phyloP scores from a whole-genome alignment of 2,888 invertebrate species.

The Baccha elongata region DNA sequence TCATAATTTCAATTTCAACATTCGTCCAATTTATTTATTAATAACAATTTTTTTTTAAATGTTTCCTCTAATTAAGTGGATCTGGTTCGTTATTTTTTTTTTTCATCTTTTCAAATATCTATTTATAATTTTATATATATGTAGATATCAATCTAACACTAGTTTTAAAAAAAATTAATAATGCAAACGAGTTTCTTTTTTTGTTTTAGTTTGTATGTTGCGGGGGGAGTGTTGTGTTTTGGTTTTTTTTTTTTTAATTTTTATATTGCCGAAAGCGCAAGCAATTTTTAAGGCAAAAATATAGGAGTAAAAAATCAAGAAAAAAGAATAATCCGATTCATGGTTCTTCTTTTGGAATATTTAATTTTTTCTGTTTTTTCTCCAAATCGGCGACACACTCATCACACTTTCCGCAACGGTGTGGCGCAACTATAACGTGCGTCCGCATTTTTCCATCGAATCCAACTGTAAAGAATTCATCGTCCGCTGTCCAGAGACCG shows the following conservation, averaged over 20 bases:
- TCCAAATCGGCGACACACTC: conserved; percentile 55
- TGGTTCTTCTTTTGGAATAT: conserved; percentile 7
- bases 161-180: conserved; percentile 55
- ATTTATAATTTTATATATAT: conserved; percentile 35
- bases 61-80: conserved; percentile 21
- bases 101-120: conserved; percentile 26
- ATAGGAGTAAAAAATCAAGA: conserved; percentile 23
- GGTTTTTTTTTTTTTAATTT: conserved; percentile 2
- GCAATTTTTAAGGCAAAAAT: conserved; percentile 39
- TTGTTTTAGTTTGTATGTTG: conserved; percentile 28
- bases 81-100: conserved; percentile 21
- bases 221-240: conserved; percentile 19
- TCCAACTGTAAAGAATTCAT: conserved; percentile 66
- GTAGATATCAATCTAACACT: conserved; percentile 62
- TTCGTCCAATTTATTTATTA: conserved; percentile 34
- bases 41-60: conserved; percentile 47
- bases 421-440: conserved; percentile 70
- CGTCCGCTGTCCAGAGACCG: conserved; percentile 59
- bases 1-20: conserved; percentile 25
- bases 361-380: conserved; percentile 39
- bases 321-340: conserved; percentile 2
- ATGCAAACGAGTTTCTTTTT: conserved; percentile 51
- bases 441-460: conserved; percentile 63
- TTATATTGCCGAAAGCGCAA: conserved; percentile 56
- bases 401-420: conserved; percentile 65